phyloP scores from a whole-genome alignment of 2,797 vertebrate genomes.

The Ctenochaetus hawaiiensis region DNA sequence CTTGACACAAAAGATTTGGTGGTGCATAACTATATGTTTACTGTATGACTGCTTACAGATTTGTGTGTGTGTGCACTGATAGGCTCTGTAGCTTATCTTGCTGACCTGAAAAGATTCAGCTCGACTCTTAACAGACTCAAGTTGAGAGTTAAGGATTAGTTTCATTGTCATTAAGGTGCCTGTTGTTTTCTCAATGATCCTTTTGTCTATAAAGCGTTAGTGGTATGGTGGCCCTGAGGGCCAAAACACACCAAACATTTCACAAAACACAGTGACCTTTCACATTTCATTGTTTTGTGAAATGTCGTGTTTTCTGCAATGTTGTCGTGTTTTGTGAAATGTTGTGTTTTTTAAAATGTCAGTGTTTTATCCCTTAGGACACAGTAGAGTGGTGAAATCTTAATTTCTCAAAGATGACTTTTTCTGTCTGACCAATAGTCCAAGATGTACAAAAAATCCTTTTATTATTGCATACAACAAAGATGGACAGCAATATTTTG shows the following conservation, averaged over 20 bases:
- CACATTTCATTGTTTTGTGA: too few species aligned
- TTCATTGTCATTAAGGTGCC: not conserved
- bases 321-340: too few species aligned
- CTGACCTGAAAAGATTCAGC: slow-evolving; percentile 21
- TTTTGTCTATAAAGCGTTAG: not conserved
- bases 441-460: too few species aligned
- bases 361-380: too few species aligned
- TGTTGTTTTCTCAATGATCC: not conserved
- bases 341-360: too few species aligned
- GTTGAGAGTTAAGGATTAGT: not conserved
- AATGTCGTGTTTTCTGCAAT: too few species aligned
- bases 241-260: too few species aligned
- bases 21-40: not conserved
- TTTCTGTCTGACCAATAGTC: not conserved
- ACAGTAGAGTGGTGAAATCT: not conserved
- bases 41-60: slow-evolving; percentile 28
- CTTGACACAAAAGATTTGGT: not conserved
- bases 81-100: slow-evolving; percentile 25
- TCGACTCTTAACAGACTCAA: not conserved
- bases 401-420: not conserved
- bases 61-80: slow-evolving; percentile 1
- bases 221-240: too few species aligned
- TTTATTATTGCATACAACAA: not conserved
- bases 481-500: not conserved
- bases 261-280: too few species aligned